Evolutionary conservation across 1,140 invertebrate species (phyloP).

Genomic region (Geopemphigus sp.): DNA sequence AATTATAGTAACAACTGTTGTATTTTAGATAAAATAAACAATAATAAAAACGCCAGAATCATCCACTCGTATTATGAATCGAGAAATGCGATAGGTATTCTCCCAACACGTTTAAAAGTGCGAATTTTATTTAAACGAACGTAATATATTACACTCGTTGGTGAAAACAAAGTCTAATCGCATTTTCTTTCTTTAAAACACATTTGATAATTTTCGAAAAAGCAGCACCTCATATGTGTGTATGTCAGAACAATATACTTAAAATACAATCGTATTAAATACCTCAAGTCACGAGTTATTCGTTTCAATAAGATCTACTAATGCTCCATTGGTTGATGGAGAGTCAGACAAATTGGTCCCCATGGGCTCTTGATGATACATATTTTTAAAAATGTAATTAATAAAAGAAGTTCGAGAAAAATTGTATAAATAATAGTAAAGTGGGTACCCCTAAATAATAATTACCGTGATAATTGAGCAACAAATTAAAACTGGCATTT

Average conservation of each 20-base stretch:
- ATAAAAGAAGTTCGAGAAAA: background rate
- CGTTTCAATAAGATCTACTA: background rate
- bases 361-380: background rate
- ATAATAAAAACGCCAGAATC: conserved; percentile 4
- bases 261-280: background rate
- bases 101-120: no score
- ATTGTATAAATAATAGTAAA: conserved; percentile 7
- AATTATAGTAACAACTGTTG: conserved; percentile 28
- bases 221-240: background rate
- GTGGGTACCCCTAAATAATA: conserved; percentile 2
- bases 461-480: conserved; percentile 46
- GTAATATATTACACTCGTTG: background rate
- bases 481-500: conserved; percentile 39
- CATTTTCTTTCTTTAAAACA: background rate
- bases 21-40: background rate
- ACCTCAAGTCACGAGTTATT: background rate
- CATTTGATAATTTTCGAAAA: background rate
- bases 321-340: background rate
- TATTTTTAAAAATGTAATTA: background rate
- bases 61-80: background rate
- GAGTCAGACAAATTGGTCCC: background rate
- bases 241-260: background rate
- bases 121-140: background rate
- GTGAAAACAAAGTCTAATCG: background rate
- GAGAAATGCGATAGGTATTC: background rate